Base-by-base conservation (phyloP, 2,888 invertebrate species). In the Sinotaia quadrata region DNA sequence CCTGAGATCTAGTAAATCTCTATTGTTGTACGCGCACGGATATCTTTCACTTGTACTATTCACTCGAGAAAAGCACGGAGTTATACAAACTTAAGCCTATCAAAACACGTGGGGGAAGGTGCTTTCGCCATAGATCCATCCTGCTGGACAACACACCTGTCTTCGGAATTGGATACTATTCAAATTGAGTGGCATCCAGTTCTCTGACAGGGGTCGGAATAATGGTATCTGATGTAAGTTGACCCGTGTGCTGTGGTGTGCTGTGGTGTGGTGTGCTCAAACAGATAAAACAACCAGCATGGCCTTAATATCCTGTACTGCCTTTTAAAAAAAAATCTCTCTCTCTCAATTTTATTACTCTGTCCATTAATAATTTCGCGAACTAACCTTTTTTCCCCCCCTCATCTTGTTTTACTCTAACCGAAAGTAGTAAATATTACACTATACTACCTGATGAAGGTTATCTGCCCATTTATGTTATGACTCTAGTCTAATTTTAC, bases 201-300 rank as follows among this genome's bases (percentile, higher is more conserved):
- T 44, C 49, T 44, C 29, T 31, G 10, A 21, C 33, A 47, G 33
- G 12, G 44, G 31, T n/a, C 1, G 60, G 12, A 36, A n/a, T 21
- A 15, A 63, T 44, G 54, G 41, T 36, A 56, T 65, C 65, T 41
- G 65, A 65, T 41, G 65, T 54, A 54, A 65, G 65, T 52, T 65
- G 41, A 56, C 27, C n/a, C 47, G 52, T 36, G 52, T 52, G 41
- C 24, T 37, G 29, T 47, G 36, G 34, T 63, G 63, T 63, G 63
- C 52, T 65, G 54, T 65, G 44, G 54, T 65, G 65, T 65, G 65
- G 65, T 65, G 65, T 65, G 65, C 65, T 56, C 57, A 18, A 10
- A 57, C 15, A 57, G 36, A 8, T 34, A 24, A 27, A 15, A 54
- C 5, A 54, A 54, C 24, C 24, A 54, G 54, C 54, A 54, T 54